Conservation (phyloP, 2,888 invertebrate species). For the Eupelmus urozonus region DNA sequence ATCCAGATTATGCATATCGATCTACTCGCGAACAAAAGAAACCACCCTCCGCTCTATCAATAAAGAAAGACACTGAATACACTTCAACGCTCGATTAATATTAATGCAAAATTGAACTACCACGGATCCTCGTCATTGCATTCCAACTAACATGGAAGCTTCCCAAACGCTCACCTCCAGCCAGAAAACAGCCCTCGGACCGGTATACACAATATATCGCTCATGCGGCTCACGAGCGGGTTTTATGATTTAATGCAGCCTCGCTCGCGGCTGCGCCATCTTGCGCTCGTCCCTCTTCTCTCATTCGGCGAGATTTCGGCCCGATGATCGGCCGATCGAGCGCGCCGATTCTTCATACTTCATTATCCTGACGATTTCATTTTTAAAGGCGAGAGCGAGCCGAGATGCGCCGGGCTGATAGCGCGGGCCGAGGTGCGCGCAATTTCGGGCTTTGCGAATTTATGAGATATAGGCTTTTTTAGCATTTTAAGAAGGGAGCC, state of each 20-base stretch:
- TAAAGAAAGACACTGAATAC: too few species aligned
- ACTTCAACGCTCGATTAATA: too few species aligned
- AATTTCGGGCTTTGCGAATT: constrained; percentile 37
- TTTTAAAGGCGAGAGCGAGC: constrained; percentile 13
- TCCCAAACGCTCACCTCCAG: too few species aligned
- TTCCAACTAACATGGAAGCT: too few species aligned
- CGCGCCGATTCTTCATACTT: constrained; percentile 43
- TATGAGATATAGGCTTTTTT: constrained; percentile 29
- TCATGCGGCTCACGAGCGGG: constrained; percentile 62
- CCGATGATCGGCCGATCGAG: too few species aligned
- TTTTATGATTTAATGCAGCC: constrained; percentile 65
- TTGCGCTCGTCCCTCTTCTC: constrained; percentile 1
- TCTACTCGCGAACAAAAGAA: too few species aligned
- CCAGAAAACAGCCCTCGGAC: not conserved
- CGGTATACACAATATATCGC: too few species aligned
- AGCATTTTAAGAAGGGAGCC: constrained; percentile 23
- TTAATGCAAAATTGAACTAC: too few species aligned
- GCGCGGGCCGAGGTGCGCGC: constrained; percentile 3
- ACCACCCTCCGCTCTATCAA: not conserved
- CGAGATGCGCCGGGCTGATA: not conserved
- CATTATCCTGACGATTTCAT: constrained; percentile 52
- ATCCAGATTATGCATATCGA: too few species aligned
- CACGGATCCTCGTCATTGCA: too few species aligned
- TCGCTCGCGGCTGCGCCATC: constrained; percentile 17
- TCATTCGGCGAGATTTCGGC: not conserved